Evolutionary conservation across 1,140 invertebrate species (phyloP).

Genomic region (Drosophila dunni): DNA sequence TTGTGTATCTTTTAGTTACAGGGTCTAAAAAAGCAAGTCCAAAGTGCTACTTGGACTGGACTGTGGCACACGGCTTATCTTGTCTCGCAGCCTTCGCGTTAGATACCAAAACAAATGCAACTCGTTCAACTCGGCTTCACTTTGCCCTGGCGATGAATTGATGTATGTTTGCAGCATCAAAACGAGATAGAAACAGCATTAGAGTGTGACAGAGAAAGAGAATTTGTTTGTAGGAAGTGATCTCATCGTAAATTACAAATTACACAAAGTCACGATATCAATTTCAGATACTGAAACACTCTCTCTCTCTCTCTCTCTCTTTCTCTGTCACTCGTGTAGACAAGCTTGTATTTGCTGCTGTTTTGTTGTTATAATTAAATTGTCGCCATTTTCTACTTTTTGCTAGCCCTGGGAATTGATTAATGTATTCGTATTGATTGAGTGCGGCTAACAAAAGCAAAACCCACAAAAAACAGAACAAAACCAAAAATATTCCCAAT

Average conservation of each 20-base stretch:
- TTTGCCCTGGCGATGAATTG: constrained; percentile 60
- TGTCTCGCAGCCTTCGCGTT: constrained; percentile 49
- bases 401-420: constrained; percentile 73
- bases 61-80: constrained; percentile 53
- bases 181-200: constrained; percentile 22
- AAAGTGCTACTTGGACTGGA: constrained; percentile 24
- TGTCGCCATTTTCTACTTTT: constrained; percentile 56
- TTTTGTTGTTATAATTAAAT: constrained; percentile 64
- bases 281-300: constrained; percentile 68
- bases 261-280: constrained; percentile 83
- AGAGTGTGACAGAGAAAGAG: constrained; percentile 36
- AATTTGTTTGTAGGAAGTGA: constrained; percentile 75
- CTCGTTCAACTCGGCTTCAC: constrained; percentile 10
- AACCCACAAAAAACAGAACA: constrained; percentile 25
- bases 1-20: too few species aligned
- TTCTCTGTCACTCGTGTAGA: constrained; percentile 36
- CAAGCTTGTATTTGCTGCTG: constrained; percentile 56
- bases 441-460: constrained; percentile 36
- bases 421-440: constrained; percentile 72
- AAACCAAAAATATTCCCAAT: constrained; percentile 36
- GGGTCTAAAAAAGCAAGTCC: constrained; percentile 18
- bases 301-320: constrained; percentile 4
- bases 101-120: constrained; percentile 7
- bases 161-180: constrained; percentile 55
- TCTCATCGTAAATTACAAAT: constrained; percentile 84